Base-by-base conservation (phyloP, 2,797 vertebrate genomes). In the Kryptopterus vitreolus region DNA sequence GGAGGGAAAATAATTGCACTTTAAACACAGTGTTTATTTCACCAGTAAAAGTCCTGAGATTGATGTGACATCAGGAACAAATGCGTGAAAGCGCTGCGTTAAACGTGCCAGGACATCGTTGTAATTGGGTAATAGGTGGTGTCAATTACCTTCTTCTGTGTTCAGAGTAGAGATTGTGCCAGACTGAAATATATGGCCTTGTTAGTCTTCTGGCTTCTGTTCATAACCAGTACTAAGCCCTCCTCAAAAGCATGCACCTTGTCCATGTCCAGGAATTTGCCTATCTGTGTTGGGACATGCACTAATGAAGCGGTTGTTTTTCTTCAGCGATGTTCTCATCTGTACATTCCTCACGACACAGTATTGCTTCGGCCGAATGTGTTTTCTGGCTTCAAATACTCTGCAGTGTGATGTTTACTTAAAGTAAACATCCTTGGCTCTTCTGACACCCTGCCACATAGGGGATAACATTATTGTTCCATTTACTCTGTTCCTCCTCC, bases 321-420 rank as follows among this genome's bases (percentile, higher is more conserved):
- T 24, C 50, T 72, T 72, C 29, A 24, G 31, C 20, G n/a, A 15
- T n/a, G 52, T 72, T n/a, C 52, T 57, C 29, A 35, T 72, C 31
- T 35, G 70, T 55, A 22, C 31, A 72, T 72, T 72, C 52, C 31
- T 72, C 11, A 15, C 9, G 3, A 6, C 20, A 55, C 52, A 35
- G 50, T 50, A n/a, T 26, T 55, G 29, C 55, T 72, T 72, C 70
- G 35, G 31, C 35, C 70, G 20, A 55, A 55, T 55, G 50, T 35
- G 31, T 33, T 72, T 72, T 38, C 66, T 69, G 43, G 22, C n/a
- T 69, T 48, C 48, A 57, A 52, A 63, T 70, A 77, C 69, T 77
- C 43, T 50, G 50, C 59, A 73, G 59, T 22, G 7, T 43, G 38
- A 18, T 71, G 26, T 71, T 71, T 71, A 71, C 68, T 71, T 24